A percentile compares a stretch with the other conserved stretches of the same genome.
phyloP scores from a whole-genome alignment of 2,888 invertebrate species.

The Platyscelio sp. region DNA sequence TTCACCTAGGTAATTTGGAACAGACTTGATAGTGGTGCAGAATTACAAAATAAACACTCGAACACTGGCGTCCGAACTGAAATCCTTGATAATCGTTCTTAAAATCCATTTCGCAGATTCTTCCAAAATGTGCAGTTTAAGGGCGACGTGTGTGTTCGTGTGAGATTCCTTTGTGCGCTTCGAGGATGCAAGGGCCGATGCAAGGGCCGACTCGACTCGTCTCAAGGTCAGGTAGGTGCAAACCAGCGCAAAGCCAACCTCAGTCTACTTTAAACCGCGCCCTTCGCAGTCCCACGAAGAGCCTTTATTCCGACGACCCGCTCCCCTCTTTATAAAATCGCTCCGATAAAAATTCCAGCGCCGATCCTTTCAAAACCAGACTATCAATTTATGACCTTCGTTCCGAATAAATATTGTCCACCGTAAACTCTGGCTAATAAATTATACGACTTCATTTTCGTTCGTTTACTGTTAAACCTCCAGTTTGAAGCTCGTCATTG shows the following conservation, averaged over 20 bases:
- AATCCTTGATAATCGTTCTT: too few relatives aligned
- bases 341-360: slow-evolving; percentile 36
- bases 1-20: too few relatives aligned
- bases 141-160: slow-evolving; percentile 37
- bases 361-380: slow-evolving; percentile 16
- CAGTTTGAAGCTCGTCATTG: too few relatives aligned
- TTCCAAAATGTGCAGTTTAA: slow-evolving; percentile 52
- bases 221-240: slow-evolving; percentile 83
- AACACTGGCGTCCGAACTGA: too few relatives aligned
- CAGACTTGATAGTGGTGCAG: too few relatives aligned
- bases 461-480: not conserved
- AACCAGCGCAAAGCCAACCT: slow-evolving; percentile 79
- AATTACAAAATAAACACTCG: too few relatives aligned
- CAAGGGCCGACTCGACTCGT: slow-evolving; percentile 78
- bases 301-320: slow-evolving; percentile 17
- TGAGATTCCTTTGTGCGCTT: slow-evolving; percentile 75
- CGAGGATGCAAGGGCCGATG: slow-evolving; percentile 76
- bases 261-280: slow-evolving; percentile 82
- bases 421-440: slow-evolving; percentile 7
- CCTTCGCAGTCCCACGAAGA: slow-evolving; percentile 81
- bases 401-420: slow-evolving; percentile 39
- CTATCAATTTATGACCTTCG: slow-evolving; percentile 51
- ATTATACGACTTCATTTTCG: slow-evolving; percentile 14
- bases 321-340: slow-evolving; percentile 41
- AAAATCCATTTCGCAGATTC: slow-evolving; percentile 47